Conservation (phyloP, 2,888 invertebrate genomes). For the Hofmannophila pseudospretella region DNA sequence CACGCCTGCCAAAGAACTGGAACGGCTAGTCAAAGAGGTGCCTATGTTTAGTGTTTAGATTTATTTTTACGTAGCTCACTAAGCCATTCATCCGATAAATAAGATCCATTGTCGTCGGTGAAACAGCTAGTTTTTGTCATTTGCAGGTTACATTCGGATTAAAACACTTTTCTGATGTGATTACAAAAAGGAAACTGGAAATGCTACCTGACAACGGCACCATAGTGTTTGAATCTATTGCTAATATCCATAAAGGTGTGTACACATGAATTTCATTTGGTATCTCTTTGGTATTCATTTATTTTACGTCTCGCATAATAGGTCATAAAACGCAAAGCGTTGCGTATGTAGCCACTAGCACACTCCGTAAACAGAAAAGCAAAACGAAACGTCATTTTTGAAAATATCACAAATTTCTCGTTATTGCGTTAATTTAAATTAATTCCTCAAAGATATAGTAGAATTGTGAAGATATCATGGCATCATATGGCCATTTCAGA, state of each 20-base stretch:
- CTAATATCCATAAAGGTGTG: constrained; percentile 87
- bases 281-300: background rate
- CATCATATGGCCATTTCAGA: too few species aligned
- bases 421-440: too few species aligned
- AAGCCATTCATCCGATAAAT: constrained; percentile 20
- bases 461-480: too few species aligned
- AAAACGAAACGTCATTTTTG: too few species aligned
- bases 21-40: constrained; percentile 86
- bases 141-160: constrained; percentile 76
- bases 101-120: constrained; percentile 17
- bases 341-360: too few species aligned
- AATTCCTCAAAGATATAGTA: too few species aligned
- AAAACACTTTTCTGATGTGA: constrained; percentile 94
- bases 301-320: too few species aligned
- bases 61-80: constrained; percentile 11
- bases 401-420: too few species aligned
- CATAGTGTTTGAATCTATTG: constrained; percentile 94
- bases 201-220: constrained; percentile 96
- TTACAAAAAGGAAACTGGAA: constrained; percentile 93
- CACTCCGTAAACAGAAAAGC: too few species aligned
- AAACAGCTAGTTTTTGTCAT: constrained; percentile 18
- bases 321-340: too few species aligned
- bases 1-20: constrained; percentile 84
- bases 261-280: too few species aligned
- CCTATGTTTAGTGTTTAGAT: constrained; percentile 17